Percentiles rank a stretch among this genome's conserved stretches.
These are phyloP conservation scores for Cacatua alba DNA, from an alignment of 2,113 vertebrate species.

Conservation along the genomic window DNA sequence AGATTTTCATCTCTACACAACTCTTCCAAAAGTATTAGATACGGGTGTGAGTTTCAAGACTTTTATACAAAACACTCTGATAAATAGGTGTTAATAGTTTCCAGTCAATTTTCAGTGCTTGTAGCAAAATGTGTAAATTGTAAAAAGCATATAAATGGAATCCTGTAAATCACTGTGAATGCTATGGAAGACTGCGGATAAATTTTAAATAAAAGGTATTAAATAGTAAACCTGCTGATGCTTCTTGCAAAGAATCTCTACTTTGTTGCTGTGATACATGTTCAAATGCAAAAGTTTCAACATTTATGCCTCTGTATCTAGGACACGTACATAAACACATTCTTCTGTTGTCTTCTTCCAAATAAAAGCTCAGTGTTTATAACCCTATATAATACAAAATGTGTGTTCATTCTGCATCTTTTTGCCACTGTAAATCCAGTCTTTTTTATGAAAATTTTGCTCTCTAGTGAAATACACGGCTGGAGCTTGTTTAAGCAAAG, in stretches of 20 bases:
- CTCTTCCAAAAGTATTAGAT: not conserved
- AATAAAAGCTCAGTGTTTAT: not conserved
- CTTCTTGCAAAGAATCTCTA: not conserved
- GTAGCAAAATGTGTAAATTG: not conserved
- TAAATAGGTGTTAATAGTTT: conserved; percentile 14
- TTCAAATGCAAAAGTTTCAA: not conserved
- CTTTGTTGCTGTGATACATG: not conserved
- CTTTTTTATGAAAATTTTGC: not conserved
- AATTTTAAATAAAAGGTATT: conserved; percentile 7
- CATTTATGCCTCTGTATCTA: not conserved
- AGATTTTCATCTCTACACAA: not conserved
- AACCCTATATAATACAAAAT: not conserved
- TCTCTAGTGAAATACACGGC: not conserved
- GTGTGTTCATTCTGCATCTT: not conserved
- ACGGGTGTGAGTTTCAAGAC: not conserved
- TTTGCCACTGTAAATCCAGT: not conserved
- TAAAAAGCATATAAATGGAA: not conserved
- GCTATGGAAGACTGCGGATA: not conserved
- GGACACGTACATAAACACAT: not conserved
- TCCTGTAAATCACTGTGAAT: conserved; percentile 1
- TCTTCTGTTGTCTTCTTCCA: not conserved
- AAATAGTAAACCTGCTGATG: not conserved
- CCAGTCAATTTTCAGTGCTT: not conserved
- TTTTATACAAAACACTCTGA: not conserved
- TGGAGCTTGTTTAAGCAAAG: not conserved